These are phyloP conservation scores for Drosophila tsacasi DNA, from an alignment of 1,140 invertebrate species.

Conservation along the genomic window DNA sequence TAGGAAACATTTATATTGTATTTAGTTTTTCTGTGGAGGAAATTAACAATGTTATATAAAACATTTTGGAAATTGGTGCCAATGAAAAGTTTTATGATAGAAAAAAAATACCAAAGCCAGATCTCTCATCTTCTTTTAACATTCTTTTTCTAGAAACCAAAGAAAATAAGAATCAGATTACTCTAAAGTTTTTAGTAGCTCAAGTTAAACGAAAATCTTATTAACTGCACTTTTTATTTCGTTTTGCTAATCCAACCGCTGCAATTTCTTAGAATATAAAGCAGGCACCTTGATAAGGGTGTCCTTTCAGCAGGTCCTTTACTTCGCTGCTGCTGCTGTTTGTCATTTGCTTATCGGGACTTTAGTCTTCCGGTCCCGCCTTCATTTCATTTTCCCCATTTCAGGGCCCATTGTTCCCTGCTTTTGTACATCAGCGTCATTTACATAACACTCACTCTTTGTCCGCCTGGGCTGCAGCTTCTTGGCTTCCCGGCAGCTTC, in stretches of 20 bases:
- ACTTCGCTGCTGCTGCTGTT: slow-evolving; percentile 53
- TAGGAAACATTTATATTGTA: not conserved
- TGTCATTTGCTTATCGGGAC: slow-evolving; percentile 74
- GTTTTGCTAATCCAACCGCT: slow-evolving; percentile 13
- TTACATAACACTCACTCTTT: slow-evolving; percentile 53
- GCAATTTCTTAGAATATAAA: slow-evolving; percentile 4
- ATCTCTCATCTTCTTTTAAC: not conserved
- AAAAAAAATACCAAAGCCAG: not conserved
- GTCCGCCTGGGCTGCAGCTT: slow-evolving; percentile 33
- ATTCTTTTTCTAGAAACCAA: not conserved
- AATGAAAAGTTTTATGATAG: not conserved
- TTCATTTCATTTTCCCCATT: slow-evolving; percentile 18
- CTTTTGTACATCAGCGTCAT: slow-evolving; percentile 56
- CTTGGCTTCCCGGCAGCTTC: slow-evolving; percentile 16
- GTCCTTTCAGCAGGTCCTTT: slow-evolving; percentile 15
- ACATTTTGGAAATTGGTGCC: not conserved
- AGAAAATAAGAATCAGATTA: not conserved
- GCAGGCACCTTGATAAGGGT: slow-evolving; percentile 14
- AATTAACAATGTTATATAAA: not conserved
- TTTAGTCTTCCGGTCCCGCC: slow-evolving; percentile 37
- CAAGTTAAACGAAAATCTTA: not conserved
- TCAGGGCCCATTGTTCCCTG: slow-evolving; percentile 21
- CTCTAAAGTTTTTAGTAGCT: too few species aligned
- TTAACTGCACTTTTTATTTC: slow-evolving; percentile 16
- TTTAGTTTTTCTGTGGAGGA: not conserved